These are phyloP conservation scores for Centropus bengalensis DNA, from an alignment of 2,113 vertebrate genomes.

Conservation along the genomic window DNA sequence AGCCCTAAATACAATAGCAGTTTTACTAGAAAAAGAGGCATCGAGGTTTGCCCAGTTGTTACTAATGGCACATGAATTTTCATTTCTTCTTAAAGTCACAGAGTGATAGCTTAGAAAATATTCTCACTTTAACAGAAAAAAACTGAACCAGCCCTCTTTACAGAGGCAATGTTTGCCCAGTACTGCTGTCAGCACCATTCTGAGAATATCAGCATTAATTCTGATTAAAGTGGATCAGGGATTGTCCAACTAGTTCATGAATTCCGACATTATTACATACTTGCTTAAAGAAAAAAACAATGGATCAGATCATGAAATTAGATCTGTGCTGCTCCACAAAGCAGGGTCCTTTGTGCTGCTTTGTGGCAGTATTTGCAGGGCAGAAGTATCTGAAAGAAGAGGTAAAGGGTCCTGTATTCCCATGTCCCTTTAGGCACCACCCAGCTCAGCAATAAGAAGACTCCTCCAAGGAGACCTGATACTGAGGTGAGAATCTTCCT, in stretches of 20 bases:
- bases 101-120: constrained; percentile 2
- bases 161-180: background rate
- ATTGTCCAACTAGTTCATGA: constrained; percentile 24
- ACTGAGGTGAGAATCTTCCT: background rate
- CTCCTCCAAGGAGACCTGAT: background rate
- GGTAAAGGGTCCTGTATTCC: background rate
- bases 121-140: background rate
- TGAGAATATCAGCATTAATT: background rate
- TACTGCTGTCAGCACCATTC: background rate
- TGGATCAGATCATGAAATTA: background rate
- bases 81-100: constrained; percentile 12
- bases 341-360: background rate
- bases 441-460: background rate
- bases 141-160: background rate
- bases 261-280: constrained; percentile 44
- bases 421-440: background rate
- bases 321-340: background rate
- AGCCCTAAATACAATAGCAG: background rate
- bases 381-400: background rate
- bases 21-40: background rate
- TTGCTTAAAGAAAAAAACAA: constrained; percentile 36
- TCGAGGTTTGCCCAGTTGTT: background rate
- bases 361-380: background rate
- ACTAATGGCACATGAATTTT: background rate
- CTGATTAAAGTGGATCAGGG: background rate